A percentile compares a stretch with the other conserved stretches of the same genome.
These are phyloP conservation scores for Melanostigma gelatinosum DNA, from an alignment of 2,113 vertebrate species.

Conservation along the genomic window DNA sequence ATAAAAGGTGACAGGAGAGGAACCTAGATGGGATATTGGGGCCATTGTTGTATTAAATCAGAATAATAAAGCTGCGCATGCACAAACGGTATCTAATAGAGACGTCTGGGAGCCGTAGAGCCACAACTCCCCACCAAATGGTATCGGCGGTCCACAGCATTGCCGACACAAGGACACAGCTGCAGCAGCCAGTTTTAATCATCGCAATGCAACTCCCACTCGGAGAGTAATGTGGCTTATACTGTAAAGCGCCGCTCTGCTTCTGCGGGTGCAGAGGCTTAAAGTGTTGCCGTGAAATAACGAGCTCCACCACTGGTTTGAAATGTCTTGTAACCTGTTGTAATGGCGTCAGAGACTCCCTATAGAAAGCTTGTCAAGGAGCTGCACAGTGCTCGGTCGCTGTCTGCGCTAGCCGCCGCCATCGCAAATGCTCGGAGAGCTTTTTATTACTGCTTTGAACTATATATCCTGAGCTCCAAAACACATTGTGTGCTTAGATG, in stretches of 20 bases:
- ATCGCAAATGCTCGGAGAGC: not conserved
- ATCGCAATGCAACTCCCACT: conserved; percentile 56
- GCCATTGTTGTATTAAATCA: conserved; percentile 82
- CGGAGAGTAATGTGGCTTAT: conserved; percentile 49
- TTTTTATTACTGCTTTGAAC: conserved; percentile 28
- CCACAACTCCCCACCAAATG: conserved; percentile 36
- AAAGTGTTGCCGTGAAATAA: conserved; percentile 53
- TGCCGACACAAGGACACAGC: conserved; percentile 65
- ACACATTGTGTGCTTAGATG: not conserved
- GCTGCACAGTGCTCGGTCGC: not conserved
- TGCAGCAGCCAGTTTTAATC: conserved; percentile 73
- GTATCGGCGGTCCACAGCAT: conserved; percentile 31
- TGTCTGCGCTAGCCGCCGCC: conserved; percentile 26
- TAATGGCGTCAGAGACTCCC: conserved; percentile 54
- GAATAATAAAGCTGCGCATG: conserved; percentile 79
- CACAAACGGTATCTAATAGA: conserved; percentile 79
- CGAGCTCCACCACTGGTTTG: conserved; percentile 22
- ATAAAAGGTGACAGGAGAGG: conserved; percentile 79
- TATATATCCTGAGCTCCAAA: not conserved
- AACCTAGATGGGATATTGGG: conserved; percentile 75
- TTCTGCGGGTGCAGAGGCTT: conserved; percentile 19
- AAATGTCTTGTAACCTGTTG: conserved; percentile 55
- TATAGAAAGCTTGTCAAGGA: conserved; percentile 31
- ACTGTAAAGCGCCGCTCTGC: conserved; percentile 34
- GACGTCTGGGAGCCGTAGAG: conserved; percentile 61